Base-by-base conservation (phyloP, 1,140 invertebrate genomes). In the Zophobas atratus region DNA sequence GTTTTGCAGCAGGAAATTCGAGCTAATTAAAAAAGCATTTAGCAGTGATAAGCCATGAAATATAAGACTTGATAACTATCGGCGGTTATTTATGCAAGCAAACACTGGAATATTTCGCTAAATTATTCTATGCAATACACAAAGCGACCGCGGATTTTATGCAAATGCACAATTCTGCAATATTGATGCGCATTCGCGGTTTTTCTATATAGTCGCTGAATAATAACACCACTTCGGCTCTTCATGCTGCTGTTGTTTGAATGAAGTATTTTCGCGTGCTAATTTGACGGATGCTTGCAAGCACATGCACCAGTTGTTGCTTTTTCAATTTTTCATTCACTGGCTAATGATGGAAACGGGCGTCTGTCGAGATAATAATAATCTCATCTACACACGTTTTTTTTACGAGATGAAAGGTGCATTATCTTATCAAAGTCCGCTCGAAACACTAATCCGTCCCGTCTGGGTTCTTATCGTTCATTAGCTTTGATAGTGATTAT, bases 21-120 rank as follows among this genome's bases (percentile, higher is more conserved):
- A 67, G 60, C 60, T 43, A 67, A 67, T 67, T 67, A 67, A 67
- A 67, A 67, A 67, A 67, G 60, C 60, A 67, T 67, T 67, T 67
- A 67, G 60, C 60, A 67, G 60, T 67, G 60, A 67, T 67, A 67
- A 67, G 60, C 60, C 39, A 43, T 67, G 60, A 67, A 67, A 67
- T 20, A 20, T 67, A 67, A 67, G 60, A 67, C 60, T 32, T 43
- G 60, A 67, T 67, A 67, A 67, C 60, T 67, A 67, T 67, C 60
- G 35, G 20, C 56, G 56, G 39, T 46, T 67, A 67, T 67, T 67
- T 67, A 67, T 67, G 60, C 60, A 67, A 43, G 33, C 60, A 67
- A 41, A 67, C 39, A 67, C 39, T 43, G 39, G 60, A 67, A 67
- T 67, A 67, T 67, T 67, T 67, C 60, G 20, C 60, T 67, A 67